Evolutionary conservation across 2,888 invertebrate genomes (phyloP), one percentile per base, ranked within the genome.

Genomic region (Luperina nickerlii): DNA sequence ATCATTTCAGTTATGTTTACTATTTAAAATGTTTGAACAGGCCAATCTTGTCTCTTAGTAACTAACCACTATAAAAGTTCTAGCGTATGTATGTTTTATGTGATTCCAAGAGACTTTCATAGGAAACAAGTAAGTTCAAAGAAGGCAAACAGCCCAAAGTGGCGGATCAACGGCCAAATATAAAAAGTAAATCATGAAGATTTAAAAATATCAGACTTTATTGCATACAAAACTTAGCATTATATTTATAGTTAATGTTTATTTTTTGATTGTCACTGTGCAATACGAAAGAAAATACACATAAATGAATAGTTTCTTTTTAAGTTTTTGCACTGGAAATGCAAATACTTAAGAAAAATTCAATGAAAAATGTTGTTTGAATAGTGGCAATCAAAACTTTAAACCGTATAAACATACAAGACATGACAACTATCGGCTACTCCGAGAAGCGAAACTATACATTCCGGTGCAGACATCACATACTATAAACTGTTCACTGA

Each of bases 201-300:
- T 88, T 89, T 86, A 89, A 88, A 80, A 88, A 88, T 88, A 88
- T 88, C 88, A 88, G 88, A 88, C 88, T 88, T 88, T 89, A 88
- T 88, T 89, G 88, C 89, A 84, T 89, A 90, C 85, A 90, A 90
- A 90, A 89, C 87, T 90, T 88, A 89, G 85, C 80, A 85, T 87
- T 83, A 89, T 78, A 76, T 74, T 81, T 75, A 86, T 71, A 74
- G 38, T 71, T 63, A 60, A 15, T 27, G 76, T 79, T 76, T 27
- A 60, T 62, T n/a, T 71, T 75, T 74, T 75, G 71, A 81, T 75
- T 82, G 74, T 71, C 81, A 76, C 62, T 60, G 27, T 11, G 38
- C 27, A 66, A 67, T n/a, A 60, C 38, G 24, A 38, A 38, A 24
- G 0, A 51, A 45, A 76, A 63, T 13, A 63, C 1, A 24, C 24